Base-by-base conservation (phyloP, 2,888 invertebrate species). In the Gonocerus acuteangulatus region DNA sequence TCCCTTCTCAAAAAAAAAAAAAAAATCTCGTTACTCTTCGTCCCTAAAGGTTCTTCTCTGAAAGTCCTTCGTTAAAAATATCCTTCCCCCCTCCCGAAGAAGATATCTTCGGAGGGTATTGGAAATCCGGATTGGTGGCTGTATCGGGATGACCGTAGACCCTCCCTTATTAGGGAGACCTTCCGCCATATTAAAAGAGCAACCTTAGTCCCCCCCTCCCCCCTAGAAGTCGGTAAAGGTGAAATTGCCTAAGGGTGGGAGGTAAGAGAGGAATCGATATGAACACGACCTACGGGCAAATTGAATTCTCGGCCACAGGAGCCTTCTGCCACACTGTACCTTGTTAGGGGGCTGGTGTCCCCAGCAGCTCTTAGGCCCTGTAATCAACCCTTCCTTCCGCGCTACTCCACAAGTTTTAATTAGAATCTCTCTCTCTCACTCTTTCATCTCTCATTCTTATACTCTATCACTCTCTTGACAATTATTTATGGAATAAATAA, bases 221-320 rank as follows among this genome's bases (percentile, higher is more conserved):
- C 19, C 39, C 42, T n/a, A 42, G 49, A 45, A 22, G 58, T 45
- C 32, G 47, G 59, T 48, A 60, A 62, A 62, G 62, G 62, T 62
- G 62, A 62, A 62, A 62, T 62, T 62, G 62, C 62, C 62, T 52
- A 27, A 36, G 22, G 39, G 15, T 15, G 32, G 4, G 27, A 9
- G 4, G 4, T 9, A 4, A 4, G 9, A 6, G 9, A 4, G 4
- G 9, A 27, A 51, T 51, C 51, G 51, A 54, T 42, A 47, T 21
- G 47, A 23, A 13, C 11, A 21, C 18, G 39, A 34, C 45, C 21
- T 9, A 44, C 2, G 19, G 45, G 62, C 52, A 62, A 62, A 62
- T 62, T 62, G 62, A 62, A 62, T 62, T 48, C 60, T 62, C 62
- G 62, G 59, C 59, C 62, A 60, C 58, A 62, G 62, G 58, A 23